Conservation (phyloP, 2,113 vertebrate genomes). For the Lipotes vexillifer region DNA sequence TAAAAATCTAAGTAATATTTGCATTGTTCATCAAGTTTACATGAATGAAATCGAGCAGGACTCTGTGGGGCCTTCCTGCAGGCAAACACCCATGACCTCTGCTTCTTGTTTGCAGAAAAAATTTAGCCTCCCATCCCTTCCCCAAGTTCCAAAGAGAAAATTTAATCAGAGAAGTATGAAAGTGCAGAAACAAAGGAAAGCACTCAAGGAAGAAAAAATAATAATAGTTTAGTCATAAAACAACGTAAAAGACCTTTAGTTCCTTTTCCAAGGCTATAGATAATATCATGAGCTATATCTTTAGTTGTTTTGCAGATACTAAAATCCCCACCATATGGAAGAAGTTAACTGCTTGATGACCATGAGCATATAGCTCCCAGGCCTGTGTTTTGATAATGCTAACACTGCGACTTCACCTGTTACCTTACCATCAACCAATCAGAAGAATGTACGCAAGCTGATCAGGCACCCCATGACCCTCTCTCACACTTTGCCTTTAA, state of each 20-base stretch:
- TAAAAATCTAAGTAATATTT: neutral
- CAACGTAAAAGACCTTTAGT: neutral
- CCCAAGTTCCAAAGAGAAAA: neutral
- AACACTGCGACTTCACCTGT: neutral
- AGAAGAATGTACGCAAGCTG: neutral
- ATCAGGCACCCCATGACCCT: neutral
- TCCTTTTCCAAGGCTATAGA: neutral
- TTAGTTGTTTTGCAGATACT: neutral
- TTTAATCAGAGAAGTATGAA: neutral
- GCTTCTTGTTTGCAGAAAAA: neutral
- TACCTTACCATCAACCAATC: neutral
- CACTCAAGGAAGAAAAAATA: neutral
- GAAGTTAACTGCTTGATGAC: neutral
- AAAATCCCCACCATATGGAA: neutral
- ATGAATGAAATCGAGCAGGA: neutral
- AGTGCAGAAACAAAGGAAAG: neutral
- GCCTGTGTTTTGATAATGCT: neutral
- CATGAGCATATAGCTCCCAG: neutral
- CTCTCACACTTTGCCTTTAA: neutral
- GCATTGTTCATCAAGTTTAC: neutral
- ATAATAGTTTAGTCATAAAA: neutral
- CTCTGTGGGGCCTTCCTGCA: neutral
- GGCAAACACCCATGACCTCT: neutral
- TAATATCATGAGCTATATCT: neutral
- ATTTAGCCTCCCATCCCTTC: neutral